A percentile compares a stretch with the other conserved stretches of the same genome.
Evolutionary conservation across 2,113 vertebrate genomes (phyloP).

Genomic region (rat (Rattus norvegicus)): DNA sequence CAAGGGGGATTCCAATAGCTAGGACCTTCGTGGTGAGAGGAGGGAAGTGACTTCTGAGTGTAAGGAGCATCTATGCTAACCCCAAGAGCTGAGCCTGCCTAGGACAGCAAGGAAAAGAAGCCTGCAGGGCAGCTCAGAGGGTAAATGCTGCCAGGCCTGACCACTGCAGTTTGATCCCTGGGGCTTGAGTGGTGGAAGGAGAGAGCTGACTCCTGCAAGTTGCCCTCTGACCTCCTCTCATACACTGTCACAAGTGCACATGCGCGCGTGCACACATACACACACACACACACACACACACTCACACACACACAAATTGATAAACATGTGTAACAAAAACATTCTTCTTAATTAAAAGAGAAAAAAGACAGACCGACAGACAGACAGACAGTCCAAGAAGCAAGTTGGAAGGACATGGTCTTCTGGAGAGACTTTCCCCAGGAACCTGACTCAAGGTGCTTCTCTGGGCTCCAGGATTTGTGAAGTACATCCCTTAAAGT

Average conservation of each 20-base stretch:
- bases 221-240: too few relatives aligned
- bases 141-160: background rate
- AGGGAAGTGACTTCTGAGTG: background rate
- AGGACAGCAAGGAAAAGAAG: background rate
- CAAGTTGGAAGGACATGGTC: background rate
- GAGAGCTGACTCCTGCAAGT: too few relatives aligned
- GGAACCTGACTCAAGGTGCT: background rate
- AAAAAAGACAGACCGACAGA: background rate
- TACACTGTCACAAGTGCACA: background rate
- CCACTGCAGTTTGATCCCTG: background rate
- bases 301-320: background rate
- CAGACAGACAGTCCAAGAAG: background rate
- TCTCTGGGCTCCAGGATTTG: background rate
- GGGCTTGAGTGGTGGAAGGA: background rate
- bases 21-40: background rate
- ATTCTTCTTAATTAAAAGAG: background rate
- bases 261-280: background rate
- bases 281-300: background rate
- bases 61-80: background rate
- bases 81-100: background rate
- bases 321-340: background rate
- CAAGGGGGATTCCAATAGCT: too few relatives aligned
- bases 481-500: background rate
- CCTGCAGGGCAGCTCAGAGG: background rate
- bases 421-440: background rate